phyloP scores from a whole-genome alignment of 2,797 vertebrate species.

The Betta splendens region DNA sequence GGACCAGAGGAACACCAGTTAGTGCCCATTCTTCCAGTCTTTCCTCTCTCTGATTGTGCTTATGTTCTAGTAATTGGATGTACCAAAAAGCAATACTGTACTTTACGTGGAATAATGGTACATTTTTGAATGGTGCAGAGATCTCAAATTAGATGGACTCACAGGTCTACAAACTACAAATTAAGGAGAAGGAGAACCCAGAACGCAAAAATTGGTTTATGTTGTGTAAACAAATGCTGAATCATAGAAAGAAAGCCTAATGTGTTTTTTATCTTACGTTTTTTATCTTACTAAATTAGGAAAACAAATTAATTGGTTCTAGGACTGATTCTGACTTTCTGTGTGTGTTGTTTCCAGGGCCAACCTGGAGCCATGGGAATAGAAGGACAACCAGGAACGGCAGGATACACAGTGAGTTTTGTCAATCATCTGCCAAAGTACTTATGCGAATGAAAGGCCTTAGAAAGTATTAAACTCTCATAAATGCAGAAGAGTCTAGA shows the following conservation, averaged over 20 bases:
- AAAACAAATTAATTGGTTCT: constrained; percentile 32
- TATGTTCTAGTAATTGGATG: neutral
- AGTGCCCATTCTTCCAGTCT: constrained; percentile 41
- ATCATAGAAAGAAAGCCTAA: too few relatives aligned
- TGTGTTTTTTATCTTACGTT: neutral
- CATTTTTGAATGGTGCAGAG: neutral
- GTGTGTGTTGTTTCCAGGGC: constrained; percentile 83
- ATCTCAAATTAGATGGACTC: neutral
- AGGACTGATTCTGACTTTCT: constrained; percentile 17
- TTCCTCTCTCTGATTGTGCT: neutral
- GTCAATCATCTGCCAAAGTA: neutral
- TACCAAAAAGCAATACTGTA: neutral
- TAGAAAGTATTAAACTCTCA: too few relatives aligned
- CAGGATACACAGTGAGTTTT: constrained; percentile 89
- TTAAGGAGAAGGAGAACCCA: neutral
- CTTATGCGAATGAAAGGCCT: too few relatives aligned
- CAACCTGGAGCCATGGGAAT: constrained; percentile 87
- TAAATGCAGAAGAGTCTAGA: constrained; percentile 1
- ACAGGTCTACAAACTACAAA: neutral
- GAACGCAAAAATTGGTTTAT: neutral
- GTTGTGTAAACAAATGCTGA: too few relatives aligned
- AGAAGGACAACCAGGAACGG: constrained; percentile 88
- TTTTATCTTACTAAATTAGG: too few relatives aligned
- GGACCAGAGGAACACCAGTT: constrained; percentile 90
- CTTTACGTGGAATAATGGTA: neutral